Percentiles rank a stretch among this genome's conserved stretches.
phyloP scores from a whole-genome alignment of 1,140 invertebrate species.

The Parapsyche elsis region DNA sequence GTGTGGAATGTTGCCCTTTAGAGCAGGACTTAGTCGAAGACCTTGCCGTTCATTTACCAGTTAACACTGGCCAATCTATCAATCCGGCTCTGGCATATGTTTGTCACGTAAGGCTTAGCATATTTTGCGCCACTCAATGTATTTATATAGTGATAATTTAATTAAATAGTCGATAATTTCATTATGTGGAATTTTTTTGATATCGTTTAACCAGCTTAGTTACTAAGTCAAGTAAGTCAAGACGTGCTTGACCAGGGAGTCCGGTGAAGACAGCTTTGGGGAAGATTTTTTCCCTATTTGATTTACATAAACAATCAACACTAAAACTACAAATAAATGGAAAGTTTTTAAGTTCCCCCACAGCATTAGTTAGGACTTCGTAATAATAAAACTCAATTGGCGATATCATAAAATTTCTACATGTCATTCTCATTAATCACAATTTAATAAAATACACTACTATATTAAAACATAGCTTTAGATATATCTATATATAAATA shows the following conservation, averaged over 20 bases:
- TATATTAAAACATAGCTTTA: slow-evolving; percentile 21
- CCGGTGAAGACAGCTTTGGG: too few species aligned
- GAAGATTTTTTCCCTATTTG: too few species aligned
- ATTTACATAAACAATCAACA: too few species aligned
- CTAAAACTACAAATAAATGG: too few species aligned
- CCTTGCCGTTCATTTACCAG: background rate
- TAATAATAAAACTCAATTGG: too few species aligned
- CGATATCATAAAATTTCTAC: slow-evolving; percentile 25
- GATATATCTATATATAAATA: background rate
- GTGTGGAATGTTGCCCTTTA: slow-evolving; percentile 54
- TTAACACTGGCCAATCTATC: background rate
- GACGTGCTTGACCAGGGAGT: too few species aligned
- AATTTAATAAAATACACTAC: slow-evolving; percentile 15
- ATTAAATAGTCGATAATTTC: slow-evolving; percentile 37
- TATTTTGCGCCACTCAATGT: slow-evolving; percentile 38
- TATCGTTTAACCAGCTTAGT: background rate
- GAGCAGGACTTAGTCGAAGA: slow-evolving; percentile 40
- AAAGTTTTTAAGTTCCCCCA: too few species aligned
- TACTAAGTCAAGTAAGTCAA: too few species aligned
- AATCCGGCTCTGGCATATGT: slow-evolving; percentile 18
- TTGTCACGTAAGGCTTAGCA: slow-evolving; percentile 39
- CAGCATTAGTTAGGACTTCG: too few species aligned
- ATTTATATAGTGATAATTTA: slow-evolving; percentile 52
- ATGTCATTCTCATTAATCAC: background rate
- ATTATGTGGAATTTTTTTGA: slow-evolving; percentile 23